Evolutionary conservation across 2,113 vertebrate genomes (phyloP).

Genomic region (Cariama cristata): DNA sequence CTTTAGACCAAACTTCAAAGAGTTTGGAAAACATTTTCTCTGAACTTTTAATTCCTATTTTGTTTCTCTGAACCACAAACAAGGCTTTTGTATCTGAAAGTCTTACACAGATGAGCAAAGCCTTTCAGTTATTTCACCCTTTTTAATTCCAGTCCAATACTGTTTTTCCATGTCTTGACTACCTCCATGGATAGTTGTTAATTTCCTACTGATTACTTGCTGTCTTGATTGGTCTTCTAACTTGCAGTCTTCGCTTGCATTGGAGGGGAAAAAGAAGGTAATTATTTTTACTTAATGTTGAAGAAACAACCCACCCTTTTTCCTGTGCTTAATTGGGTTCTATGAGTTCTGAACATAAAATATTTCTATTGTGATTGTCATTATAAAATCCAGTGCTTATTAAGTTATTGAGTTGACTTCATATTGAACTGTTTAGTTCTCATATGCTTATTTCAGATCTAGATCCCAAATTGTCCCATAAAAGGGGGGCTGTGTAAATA

Average conservation of each 20-base stretch:
- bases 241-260: neutral
- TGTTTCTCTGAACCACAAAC: neutral
- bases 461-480: neutral
- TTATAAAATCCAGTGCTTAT: neutral
- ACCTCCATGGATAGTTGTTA: neutral
- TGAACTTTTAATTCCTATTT: neutral
- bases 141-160: neutral
- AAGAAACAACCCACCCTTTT: neutral
- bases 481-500: neutral
- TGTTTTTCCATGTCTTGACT: neutral
- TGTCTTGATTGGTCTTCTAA: neutral
- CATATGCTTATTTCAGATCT: neutral
- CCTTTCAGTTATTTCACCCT: neutral
- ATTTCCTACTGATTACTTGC: neutral
- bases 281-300: neutral
- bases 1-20: neutral
- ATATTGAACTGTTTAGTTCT: neutral
- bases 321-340: neutral
- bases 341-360: neutral
- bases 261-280: neutral
- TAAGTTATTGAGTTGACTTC: neutral
- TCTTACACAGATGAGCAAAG: neutral
- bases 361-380: neutral
- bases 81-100: neutral
- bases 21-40: neutral